Base-by-base conservation (phyloP, 92 coral and sea anemone species). In the Anthopleura xanthogrammica region DNA sequence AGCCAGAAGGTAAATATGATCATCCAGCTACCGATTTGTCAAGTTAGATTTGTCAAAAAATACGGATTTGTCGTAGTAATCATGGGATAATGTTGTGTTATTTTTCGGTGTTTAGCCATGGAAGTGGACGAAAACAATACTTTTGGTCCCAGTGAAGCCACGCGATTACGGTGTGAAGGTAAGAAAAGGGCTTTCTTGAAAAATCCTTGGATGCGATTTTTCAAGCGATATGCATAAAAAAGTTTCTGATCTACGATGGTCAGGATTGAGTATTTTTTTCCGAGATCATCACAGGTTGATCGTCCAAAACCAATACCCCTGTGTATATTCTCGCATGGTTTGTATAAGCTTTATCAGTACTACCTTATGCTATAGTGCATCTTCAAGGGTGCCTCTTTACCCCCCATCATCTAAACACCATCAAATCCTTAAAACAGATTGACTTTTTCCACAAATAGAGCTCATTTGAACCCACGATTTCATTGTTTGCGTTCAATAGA, bases 91-190 rank as follows among this genome's bases (percentile, higher is more conserved):
- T 87, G 86, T 80, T 86, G 82, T 92, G 90, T 92, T 90, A 88
- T 95, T 90, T 89, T 93, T 88, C 87, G 84, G 83, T 86, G 77
- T 84, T 76, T 82, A 93, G 98, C 98, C 71, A 93, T 93, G 98
- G 98, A 90, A 89, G 99, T 91, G 94, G 99, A 94, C 87, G 98
- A 97, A 89, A 97, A 94, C 99, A 97, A 94, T 97, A 92, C 90
- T 83, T 89, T 87, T 75, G 91, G 93, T 74, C 75, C 84, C 58
- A 90, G 88, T 80, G 98, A 97, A 89, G 98, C 99, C 92, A 94
- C 99, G 85, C 92, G 96, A 89, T 91, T 97, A 83, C 91, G 91
- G 76, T 83, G 84, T 84, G 91, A 94, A 90, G 99, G 99, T 97
- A 92, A 80, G 82, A 62, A 79, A 60, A 75, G 12, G 56, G 22